phyloP scores from a whole-genome alignment of 2,888 invertebrate species.

The Spodoptera picta region DNA sequence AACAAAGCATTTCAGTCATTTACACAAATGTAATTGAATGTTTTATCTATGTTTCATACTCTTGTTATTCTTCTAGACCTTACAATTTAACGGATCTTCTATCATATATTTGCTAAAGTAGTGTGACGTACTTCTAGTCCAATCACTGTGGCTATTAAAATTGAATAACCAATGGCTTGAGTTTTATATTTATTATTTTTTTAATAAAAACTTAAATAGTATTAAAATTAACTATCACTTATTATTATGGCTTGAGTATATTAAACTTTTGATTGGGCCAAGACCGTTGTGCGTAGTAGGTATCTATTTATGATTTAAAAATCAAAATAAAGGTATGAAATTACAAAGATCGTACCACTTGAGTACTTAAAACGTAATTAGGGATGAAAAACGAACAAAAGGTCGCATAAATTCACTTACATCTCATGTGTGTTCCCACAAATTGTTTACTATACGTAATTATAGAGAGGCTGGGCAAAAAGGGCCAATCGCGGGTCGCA shows the following conservation, averaged over 20 bases:
- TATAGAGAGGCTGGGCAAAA: slow-evolving; percentile 18
- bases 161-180: not conserved
- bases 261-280: not conserved
- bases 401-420: slow-evolving; percentile 25
- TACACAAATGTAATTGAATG: no score
- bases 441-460: slow-evolving; percentile 43
- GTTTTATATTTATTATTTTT: no score
- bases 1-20: no score
- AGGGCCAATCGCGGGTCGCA: no score
- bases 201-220: no score
- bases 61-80: no score
- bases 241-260: not conserved
- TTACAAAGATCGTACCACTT: not conserved
- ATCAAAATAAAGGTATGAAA: slow-evolving; percentile 9
- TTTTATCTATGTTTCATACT: no score
- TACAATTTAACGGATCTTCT: no score
- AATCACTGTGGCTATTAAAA: no score
- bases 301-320: not conserved
- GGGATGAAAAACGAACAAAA: slow-evolving; percentile 26
- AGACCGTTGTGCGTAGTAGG: not conserved
- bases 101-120: no score
- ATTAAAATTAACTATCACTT: no score
- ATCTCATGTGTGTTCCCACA: slow-evolving; percentile 6
- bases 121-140: no score
- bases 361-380: slow-evolving; percentile 29